phyloP scores from a whole-genome alignment of 2,888 invertebrate species.

The Ganaspis brasiliensis region DNA sequence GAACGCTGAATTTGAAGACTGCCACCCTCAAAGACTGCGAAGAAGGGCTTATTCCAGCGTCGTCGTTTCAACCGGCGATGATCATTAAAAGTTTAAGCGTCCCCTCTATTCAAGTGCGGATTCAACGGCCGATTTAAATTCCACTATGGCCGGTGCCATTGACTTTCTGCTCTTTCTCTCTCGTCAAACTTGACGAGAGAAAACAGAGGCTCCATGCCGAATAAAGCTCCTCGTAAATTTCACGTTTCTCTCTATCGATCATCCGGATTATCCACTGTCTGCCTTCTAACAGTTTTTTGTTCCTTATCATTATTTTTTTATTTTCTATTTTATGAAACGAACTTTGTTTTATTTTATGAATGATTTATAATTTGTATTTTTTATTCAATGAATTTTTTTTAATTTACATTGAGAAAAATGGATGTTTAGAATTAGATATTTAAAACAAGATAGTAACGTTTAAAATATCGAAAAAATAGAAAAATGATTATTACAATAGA shows the following conservation, averaged over 20 bases:
- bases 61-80: slow-evolving; percentile 71
- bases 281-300: neutral
- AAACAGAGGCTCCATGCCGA: slow-evolving; percentile 20
- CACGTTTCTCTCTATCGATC: slow-evolving; percentile 21
- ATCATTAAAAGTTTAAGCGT: slow-evolving; percentile 78
- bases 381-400: too few relatives aligned
- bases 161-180: slow-evolving; percentile 41
- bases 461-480: too few relatives aligned
- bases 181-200: slow-evolving; percentile 34
- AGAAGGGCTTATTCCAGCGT: slow-evolving; percentile 70
- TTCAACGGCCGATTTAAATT: slow-evolving; percentile 73
- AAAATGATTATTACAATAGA: too few relatives aligned
- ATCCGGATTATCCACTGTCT: slow-evolving; percentile 5
- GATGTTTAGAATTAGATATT: too few relatives aligned
- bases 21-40: slow-evolving; percentile 61
- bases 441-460: too few relatives aligned
- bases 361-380: too few relatives aligned
- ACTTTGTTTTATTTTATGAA: too few relatives aligned
- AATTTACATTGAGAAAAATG: too few relatives aligned
- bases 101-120: slow-evolving; percentile 72
- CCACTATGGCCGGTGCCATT: slow-evolving; percentile 60
- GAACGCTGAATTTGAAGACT: slow-evolving; percentile 49
- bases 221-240: slow-evolving; percentile 39
- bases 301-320: neutral
- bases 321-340: neutral